phyloP scores from a whole-genome alignment of 1,140 invertebrate species.

The Drosophila willistoni region DNA sequence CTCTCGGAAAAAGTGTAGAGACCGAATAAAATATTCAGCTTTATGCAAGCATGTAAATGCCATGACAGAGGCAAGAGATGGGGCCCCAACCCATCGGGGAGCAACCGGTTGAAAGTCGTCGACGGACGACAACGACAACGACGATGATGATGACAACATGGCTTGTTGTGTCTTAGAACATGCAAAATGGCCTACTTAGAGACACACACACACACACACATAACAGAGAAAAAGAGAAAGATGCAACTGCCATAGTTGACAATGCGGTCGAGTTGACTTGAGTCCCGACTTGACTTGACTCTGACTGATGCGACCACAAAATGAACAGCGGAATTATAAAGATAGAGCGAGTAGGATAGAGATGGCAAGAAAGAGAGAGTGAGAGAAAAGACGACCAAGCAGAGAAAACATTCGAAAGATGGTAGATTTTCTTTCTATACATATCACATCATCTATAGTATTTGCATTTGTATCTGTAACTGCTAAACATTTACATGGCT shows the following conservation, averaged over 20 bases:
- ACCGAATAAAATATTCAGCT: slow-evolving; percentile 67
- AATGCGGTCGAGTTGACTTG: slow-evolving; percentile 63
- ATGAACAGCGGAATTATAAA: slow-evolving; percentile 64
- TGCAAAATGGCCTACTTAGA: slow-evolving; percentile 73
- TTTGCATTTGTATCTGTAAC: slow-evolving; percentile 20
- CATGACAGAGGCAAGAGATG: slow-evolving; percentile 33
- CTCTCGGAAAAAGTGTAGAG: neutral
- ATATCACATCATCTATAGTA: neutral
- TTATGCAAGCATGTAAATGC: slow-evolving; percentile 78
- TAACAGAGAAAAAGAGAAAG: neutral
- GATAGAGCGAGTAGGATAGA: slow-evolving; percentile 14
- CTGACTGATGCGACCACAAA: slow-evolving; percentile 61
- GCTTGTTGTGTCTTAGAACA: slow-evolving; percentile 41
- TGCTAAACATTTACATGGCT: neutral
- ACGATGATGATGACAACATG: slow-evolving; percentile 1
- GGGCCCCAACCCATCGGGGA: slow-evolving; percentile 40
- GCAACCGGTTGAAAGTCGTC: slow-evolving; percentile 61
- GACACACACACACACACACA: slow-evolving; percentile 11
- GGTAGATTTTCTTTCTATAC: neutral
- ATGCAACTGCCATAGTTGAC: slow-evolving; percentile 46
- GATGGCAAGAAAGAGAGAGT: slow-evolving; percentile 3
- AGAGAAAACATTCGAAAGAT: slow-evolving; percentile 16
- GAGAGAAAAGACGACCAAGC: neutral
- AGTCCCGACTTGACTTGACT: slow-evolving; percentile 58
- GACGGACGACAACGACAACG: neutral